Evolutionary conservation across 2,888 invertebrate species (phyloP), one percentile per base, ranked within the genome.

Genomic region (Drosophila neonasuta): DNA sequence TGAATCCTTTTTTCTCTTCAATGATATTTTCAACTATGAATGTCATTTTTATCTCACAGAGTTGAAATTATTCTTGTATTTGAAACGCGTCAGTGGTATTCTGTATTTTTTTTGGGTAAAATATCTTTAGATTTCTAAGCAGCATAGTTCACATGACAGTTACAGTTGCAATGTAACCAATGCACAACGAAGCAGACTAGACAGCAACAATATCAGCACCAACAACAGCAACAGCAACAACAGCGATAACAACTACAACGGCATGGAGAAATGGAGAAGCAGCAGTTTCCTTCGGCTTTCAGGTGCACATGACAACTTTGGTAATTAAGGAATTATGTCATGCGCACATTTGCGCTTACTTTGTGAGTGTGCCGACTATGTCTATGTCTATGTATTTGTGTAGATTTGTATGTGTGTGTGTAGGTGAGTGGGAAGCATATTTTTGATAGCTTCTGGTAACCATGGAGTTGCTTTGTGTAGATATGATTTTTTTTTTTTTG

Each of bases 241-340:
- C n/a, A 15, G 15, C 32, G 17, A 10, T 15, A 13, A 34, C 30
- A 57, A 17, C 46, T 15, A 17, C 36, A 29, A 13, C 50, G 11
- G 9, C 45, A 54, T 46, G 1, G 11, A 24, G 45, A 11, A 15
- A 56, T 56, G n/a, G 46, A 55, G 50, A 41, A 63, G 39, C 39
- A 63, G 39, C 34, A 41, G 24, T 48, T 29, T 49, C 8, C 15
- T 44, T 20, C 24, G 32, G 44, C 62, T 54, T 66, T 62, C 69
- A 69, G 66, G 45, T 80, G 79, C 68, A 68, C 52, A 60, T 76
- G 84, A 80, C 79, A 86, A 86, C 79, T 83, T 85, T 80, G 84
- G 86, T 86, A 86, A 83, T 83, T 83, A 83, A 81, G 84, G 75
- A 83, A 86, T 83, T 86, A 81, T 83, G 81, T 83, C 86, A 82